A percentile compares a stretch with the other conserved stretches of the same genome.
These are phyloP conservation scores for Lumbricus terrestris DNA, from an alignment of 2,888 invertebrate genomes.

Conservation along the genomic window DNA sequence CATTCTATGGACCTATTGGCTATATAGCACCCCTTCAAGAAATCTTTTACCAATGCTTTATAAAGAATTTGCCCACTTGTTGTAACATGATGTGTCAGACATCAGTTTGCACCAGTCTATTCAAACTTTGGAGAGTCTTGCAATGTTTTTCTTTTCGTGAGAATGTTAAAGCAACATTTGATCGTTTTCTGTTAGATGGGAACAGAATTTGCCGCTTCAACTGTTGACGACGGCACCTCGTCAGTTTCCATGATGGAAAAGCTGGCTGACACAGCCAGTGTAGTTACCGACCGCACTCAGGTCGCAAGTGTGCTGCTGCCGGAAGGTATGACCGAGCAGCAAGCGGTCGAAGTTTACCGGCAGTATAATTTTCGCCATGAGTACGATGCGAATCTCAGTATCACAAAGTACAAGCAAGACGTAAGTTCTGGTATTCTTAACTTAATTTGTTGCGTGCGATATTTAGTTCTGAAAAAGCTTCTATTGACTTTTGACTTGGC, in stretches of 20 bases:
- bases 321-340: slow-evolving; percentile 45
- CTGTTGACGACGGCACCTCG: background rate
- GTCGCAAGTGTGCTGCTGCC: slow-evolving; percentile 39
- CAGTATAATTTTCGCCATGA: slow-evolving; percentile 47
- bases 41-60: background rate
- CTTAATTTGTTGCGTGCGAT: background rate
- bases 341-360: slow-evolving; percentile 49
- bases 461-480: too few relatives aligned
- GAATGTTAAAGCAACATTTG: background rate
- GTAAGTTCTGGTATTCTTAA: slow-evolving; percentile 39
- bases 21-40: too few relatives aligned
- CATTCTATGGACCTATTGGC: too few relatives aligned
- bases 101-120: background rate
- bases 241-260: background rate
- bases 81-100: background rate
- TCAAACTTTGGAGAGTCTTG: background rate
- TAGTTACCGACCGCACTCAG: background rate
- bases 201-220: background rate
- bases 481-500: too few relatives aligned
- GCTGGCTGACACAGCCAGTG: background rate
- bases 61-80: background rate
- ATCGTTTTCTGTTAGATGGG: background rate
- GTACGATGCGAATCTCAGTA: slow-evolving; percentile 48
- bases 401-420: slow-evolving; percentile 46
- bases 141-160: background rate